phyloP scores from a whole-genome alignment of 2,113 vertebrate genomes.

The Irena cyanogastra region DNA sequence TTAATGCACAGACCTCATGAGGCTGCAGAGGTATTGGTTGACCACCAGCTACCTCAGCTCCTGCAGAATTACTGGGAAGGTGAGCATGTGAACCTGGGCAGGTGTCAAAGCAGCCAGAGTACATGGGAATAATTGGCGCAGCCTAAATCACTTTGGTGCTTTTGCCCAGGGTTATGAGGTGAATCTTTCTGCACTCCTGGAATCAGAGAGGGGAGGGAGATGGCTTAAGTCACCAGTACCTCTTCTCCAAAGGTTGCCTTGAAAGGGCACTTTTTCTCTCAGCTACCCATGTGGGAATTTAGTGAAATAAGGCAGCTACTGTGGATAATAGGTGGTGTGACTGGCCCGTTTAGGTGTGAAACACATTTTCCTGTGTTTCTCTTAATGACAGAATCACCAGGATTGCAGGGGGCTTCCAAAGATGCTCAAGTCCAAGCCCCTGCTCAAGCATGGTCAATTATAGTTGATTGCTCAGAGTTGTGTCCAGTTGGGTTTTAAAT shows the following conservation, averaged over 20 bases:
- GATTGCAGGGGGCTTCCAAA: background rate
- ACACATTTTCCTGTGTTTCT: background rate
- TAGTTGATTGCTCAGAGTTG: background rate
- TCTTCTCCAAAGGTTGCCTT: background rate
- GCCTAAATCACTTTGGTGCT: background rate
- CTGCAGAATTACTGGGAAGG: background rate
- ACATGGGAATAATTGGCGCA: background rate
- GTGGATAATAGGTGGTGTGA: background rate
- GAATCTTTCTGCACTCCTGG: background rate
- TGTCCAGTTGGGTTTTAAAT: background rate
- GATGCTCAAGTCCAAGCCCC: background rate
- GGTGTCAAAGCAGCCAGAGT: background rate
- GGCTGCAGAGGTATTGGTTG: background rate
- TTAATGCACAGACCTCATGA: background rate
- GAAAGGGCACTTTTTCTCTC: background rate
- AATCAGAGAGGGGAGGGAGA: background rate
- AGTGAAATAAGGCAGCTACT: background rate
- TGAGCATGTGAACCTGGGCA: background rate
- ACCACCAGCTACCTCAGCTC: background rate
- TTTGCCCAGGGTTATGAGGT: background rate
- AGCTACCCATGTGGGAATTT: background rate
- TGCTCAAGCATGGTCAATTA: background rate
- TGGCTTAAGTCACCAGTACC: background rate
- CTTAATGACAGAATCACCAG: background rate
- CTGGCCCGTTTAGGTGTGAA: background rate